A percentile compares a stretch with the other conserved stretches of the same genome.
phyloP scores from a whole-genome alignment of 2,797 vertebrate species.

The Neoniphon sammara region DNA sequence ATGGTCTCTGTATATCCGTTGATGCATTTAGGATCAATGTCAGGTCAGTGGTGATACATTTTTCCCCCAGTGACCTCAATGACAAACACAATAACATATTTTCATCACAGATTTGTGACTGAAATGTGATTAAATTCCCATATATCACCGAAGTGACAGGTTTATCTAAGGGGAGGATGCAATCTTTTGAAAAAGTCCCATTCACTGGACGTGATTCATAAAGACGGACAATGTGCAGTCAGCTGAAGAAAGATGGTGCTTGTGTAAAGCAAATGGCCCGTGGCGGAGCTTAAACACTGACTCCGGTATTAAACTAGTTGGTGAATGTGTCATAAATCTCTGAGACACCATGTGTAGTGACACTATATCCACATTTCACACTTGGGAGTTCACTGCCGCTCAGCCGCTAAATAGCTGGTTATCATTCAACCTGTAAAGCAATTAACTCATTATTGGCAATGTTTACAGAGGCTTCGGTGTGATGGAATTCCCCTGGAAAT shows the following conservation, averaged over 20 bases:
- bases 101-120: constrained; percentile 36
- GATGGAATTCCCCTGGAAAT: constrained; percentile 75
- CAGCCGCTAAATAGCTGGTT: constrained; percentile 72
- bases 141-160: constrained; percentile 70
- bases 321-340: constrained; percentile 81
- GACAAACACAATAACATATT: constrained; percentile 56
- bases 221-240: constrained; percentile 67
- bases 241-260: constrained; percentile 75
- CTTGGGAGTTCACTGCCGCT: constrained; percentile 55
- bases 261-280: constrained; percentile 78
- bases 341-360: constrained; percentile 52
- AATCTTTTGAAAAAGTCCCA: constrained; percentile 59
- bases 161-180: constrained; percentile 73
- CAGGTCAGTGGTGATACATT: constrained; percentile 18
- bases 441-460: constrained; percentile 80
- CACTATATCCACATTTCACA: constrained; percentile 75
- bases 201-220: constrained; percentile 65
- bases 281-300: constrained; percentile 71
- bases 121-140: constrained; percentile 68
- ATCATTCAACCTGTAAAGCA: constrained; percentile 75
- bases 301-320: constrained; percentile 67
- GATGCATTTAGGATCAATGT: not conserved
- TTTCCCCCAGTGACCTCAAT: constrained; percentile 41
- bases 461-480: constrained; percentile 79
- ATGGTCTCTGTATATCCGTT: not conserved